Evolutionary conservation across 2,113 vertebrate genomes (phyloP).

Genomic region (Myrmecobius fasciatus): DNA sequence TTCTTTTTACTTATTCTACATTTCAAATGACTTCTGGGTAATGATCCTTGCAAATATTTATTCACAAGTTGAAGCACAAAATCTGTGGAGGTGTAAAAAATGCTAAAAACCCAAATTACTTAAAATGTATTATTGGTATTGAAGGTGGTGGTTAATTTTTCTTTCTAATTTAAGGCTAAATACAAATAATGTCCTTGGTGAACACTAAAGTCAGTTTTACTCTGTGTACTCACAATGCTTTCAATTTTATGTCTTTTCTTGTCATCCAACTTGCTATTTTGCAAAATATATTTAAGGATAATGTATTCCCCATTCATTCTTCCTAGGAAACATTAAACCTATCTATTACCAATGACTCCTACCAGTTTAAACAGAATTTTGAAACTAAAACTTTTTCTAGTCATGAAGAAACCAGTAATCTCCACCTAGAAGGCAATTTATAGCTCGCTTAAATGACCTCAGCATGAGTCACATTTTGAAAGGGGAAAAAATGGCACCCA

Average conservation of each 20-base stretch:
- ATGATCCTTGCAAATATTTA: slow-evolving; percentile 65
- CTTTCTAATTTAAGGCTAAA: slow-evolving; percentile 61
- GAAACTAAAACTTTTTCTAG: slow-evolving; percentile 70
- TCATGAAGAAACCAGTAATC: slow-evolving; percentile 57
- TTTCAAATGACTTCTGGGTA: slow-evolving; percentile 67
- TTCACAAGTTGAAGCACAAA: slow-evolving; percentile 69
- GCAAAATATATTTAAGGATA: slow-evolving; percentile 59
- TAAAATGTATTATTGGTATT: slow-evolving; percentile 48
- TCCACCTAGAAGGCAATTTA: slow-evolving; percentile 5
- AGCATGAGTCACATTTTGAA: slow-evolving; percentile 45
- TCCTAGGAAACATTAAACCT: slow-evolving; percentile 58
- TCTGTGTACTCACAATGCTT: slow-evolving; percentile 52
- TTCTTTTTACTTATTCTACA: slow-evolving; percentile 76
- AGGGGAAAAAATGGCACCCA: slow-evolving; percentile 39
- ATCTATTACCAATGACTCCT: slow-evolving; percentile 61
- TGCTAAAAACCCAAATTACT: slow-evolving; percentile 52
- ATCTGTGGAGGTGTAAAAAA: slow-evolving; percentile 50
- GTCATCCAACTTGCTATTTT: slow-evolving; percentile 72
- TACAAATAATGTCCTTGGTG: slow-evolving; percentile 63
- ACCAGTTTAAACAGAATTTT: slow-evolving; percentile 61
- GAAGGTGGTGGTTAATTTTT: slow-evolving; percentile 55
- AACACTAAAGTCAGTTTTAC: slow-evolving; percentile 52
- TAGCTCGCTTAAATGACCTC: slow-evolving; percentile 1
- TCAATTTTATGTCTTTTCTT: slow-evolving; percentile 63
- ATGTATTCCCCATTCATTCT: slow-evolving; percentile 48